Evolutionary conservation across 2,113 vertebrate species (phyloP).

Genomic region (Campylomormyrus numenius): DNA sequence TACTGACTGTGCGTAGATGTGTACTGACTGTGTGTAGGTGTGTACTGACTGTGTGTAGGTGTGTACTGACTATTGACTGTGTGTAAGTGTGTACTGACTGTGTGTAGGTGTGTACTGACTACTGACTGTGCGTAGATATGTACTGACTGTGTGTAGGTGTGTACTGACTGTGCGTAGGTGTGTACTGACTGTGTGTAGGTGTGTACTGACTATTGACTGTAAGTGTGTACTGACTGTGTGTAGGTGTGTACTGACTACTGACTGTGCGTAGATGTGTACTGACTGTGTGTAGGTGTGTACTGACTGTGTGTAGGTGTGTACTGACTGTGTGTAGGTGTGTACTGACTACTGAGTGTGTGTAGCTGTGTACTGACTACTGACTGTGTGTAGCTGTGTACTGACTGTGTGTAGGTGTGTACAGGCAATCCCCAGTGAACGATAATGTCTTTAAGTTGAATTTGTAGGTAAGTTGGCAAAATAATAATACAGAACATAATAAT

Average conservation of each 20-base stretch:
- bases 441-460: neutral
- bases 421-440: neutral
- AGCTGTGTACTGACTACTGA: neutral
- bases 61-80: too few species aligned
- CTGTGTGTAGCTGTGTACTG: too few species aligned
- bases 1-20: neutral
- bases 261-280: neutral
- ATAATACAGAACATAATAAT: neutral
- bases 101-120: neutral
- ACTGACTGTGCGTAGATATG: neutral
- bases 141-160: neutral
- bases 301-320: too few species aligned
- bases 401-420: neutral
- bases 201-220: neutral
- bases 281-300: neutral
- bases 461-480: neutral
- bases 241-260: too few species aligned
- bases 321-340: neutral
- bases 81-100: neutral
- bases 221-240: too few species aligned
- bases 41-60: neutral
- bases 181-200: too few species aligned
- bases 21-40: neutral
- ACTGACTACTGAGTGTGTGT: neutral
- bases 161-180: neutral